Percentiles rank a stretch among this genome's conserved stretches.
These are phyloP conservation scores for Dipodomys merriami DNA, from an alignment of 2,113 vertebrate genomes.

Conservation along the genomic window DNA sequence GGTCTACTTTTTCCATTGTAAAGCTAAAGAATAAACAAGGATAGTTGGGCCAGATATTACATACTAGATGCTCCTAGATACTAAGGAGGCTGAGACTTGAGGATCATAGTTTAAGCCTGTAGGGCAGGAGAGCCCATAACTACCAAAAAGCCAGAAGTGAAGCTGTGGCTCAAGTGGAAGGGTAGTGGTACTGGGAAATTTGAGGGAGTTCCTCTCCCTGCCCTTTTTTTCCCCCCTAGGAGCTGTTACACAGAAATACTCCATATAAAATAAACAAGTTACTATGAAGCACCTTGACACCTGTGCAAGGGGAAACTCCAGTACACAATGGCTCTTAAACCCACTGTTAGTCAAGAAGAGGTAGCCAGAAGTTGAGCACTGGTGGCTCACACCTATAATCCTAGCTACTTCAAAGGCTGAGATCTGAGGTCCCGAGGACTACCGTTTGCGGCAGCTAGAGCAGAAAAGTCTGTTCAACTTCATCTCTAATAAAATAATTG, in stretches of 20 bases:
- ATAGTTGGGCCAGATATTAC: too few relatives aligned
- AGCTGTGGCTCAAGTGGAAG: neutral
- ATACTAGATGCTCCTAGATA: too few relatives aligned
- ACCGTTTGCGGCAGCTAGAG: too few relatives aligned
- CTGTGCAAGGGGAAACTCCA: neutral
- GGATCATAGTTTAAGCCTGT: too few relatives aligned
- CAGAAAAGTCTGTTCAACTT: too few relatives aligned
- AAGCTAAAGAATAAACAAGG: constrained; percentile 32
- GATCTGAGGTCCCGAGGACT: too few relatives aligned
- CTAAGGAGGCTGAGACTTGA: too few relatives aligned
- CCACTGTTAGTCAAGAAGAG: neutral
- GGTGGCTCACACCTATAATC: too few relatives aligned
- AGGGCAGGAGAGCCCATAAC: too few relatives aligned
- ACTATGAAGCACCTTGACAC: neutral
- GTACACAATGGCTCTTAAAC: neutral
- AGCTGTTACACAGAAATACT: constrained; percentile 38
- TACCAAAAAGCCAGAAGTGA: too few relatives aligned
- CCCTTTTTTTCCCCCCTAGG: neutral
- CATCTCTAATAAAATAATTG: too few relatives aligned
- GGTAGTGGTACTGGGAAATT: neutral
- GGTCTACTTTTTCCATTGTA: constrained; percentile 13
- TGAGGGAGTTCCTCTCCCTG: neutral
- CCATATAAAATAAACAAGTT: neutral
- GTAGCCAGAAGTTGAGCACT: neutral
- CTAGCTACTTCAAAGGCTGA: too few relatives aligned